Base-by-base conservation (phyloP, 2,888 invertebrate genomes). In the Onthophagus sagittarius region DNA sequence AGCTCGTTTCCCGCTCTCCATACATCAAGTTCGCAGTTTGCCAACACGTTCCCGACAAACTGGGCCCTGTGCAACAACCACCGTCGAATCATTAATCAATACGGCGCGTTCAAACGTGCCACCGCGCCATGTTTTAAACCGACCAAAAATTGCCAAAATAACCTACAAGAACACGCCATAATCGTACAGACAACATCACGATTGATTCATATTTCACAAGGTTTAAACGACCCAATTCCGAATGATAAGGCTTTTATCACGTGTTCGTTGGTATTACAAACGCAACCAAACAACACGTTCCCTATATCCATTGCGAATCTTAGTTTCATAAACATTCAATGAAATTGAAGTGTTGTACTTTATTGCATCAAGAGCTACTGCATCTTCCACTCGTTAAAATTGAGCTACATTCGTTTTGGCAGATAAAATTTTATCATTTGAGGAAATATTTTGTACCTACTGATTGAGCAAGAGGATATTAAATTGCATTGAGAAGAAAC, bases 11-110 rank as follows among this genome's bases (percentile, higher is more conserved):
- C 31, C n/a, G 31, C 31, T 23, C 67, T 67, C 13, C 31, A 67
- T 67, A 67, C 32, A 31, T 67, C 67, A 67, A 32, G 67, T 67
- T 67, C 67, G 32, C 67, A 67, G 67, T 67, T 67, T 67, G 67
- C 32, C 23, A 67, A 67, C 67, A 32, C 32, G 31, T 67, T 23
- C 23, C 31, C n/a, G 31, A 67, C 23, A 67, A 67, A 67, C 67
- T 67, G 23, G 39, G 7, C 9, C 39, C 39, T 53, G 39, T 53
- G 39, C 39, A 53, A 53, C 39, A 53, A 53, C 39, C 39, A 53
- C 39, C 1, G 39, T 11, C 39, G 39, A 53, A 53, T 53, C 39
- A 53, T 53, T 53, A 53, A 53, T 53, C 39, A 53, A 53, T 53
- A 53, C 39, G 39, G 9, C 39, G 39, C 39, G 39, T 53, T 53